Conservation (phyloP, 1,140 invertebrate genomes). For the Rhizoglyphus robini region DNA sequence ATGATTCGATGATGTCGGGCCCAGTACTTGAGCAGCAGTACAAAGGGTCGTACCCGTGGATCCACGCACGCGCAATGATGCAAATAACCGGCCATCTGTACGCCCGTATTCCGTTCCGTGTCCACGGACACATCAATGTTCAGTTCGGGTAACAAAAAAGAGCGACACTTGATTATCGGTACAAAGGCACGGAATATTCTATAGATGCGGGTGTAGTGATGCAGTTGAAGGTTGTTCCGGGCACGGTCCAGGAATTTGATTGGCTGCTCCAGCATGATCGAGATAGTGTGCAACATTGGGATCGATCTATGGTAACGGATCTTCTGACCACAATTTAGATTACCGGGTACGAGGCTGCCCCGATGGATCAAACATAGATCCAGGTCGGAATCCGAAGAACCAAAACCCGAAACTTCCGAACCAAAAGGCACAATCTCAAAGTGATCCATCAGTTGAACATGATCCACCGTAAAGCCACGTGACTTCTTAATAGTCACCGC, state of each 20-base stretch:
- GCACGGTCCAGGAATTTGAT: not conserved
- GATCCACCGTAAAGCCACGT: not conserved
- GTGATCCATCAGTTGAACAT: not conserved
- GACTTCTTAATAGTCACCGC: not conserved
- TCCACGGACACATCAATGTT: not conserved
- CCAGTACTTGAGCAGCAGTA: conserved; percentile 1
- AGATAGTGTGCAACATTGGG: not conserved
- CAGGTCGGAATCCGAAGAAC: not conserved
- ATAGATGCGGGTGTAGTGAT: not conserved
- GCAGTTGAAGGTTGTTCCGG: not conserved
- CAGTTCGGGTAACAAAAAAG: not conserved
- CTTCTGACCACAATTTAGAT: not conserved
- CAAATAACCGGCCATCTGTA: not conserved
- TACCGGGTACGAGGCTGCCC: not conserved
- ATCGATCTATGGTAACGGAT: not conserved
- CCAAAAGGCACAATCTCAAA: not conserved
- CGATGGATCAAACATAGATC: not conserved
- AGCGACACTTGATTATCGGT: conserved; percentile 12
- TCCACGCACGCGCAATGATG: not conserved
- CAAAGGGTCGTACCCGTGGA: not conserved
- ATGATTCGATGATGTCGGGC: conserved; percentile 3
- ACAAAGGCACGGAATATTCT: conserved; percentile 8
- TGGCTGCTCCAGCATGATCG: not conserved
- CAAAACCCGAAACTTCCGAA: conserved; percentile 10
- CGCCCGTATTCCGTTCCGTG: not conserved